These are phyloP conservation scores for Oryzias melastigma DNA, from an alignment of 2,113 vertebrate species.

Conservation along the genomic window DNA sequence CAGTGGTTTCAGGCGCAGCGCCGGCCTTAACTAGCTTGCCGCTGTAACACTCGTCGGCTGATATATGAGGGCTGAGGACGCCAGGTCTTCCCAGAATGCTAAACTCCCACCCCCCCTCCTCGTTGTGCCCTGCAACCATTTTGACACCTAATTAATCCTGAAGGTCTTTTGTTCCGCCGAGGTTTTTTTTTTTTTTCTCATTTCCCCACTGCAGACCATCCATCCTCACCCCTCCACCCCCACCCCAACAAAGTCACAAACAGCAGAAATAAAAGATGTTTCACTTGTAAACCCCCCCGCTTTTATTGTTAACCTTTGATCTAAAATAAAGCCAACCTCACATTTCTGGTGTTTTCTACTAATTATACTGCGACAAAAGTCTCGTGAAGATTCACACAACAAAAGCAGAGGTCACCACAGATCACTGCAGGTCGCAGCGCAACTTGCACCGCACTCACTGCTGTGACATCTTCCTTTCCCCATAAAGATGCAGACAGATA, in stretches of 20 bases:
- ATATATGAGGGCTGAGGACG: slow-evolving; percentile 71
- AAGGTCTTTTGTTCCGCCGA: slow-evolving; percentile 80
- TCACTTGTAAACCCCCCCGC: too few species aligned
- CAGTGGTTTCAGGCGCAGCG: slow-evolving; percentile 57
- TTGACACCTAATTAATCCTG: slow-evolving; percentile 83
- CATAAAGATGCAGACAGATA: too few species aligned
- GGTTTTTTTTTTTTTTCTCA: slow-evolving; percentile 62
- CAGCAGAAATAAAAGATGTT: too few species aligned
- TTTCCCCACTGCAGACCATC: slow-evolving; percentile 61
- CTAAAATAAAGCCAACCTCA: too few species aligned
- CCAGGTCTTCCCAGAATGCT: slow-evolving; percentile 69
- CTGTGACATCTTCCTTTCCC: too few species aligned
- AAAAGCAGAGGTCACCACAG: too few species aligned
- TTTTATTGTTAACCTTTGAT: too few species aligned
- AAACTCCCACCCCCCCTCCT: slow-evolving; percentile 49
- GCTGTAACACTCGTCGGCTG: slow-evolving; percentile 67
- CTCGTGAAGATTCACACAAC: too few species aligned
- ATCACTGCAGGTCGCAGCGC: too few species aligned
- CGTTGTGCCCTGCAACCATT: slow-evolving; percentile 76
- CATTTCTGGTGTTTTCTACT: too few species aligned
- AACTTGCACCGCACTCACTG: too few species aligned
- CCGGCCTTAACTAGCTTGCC: slow-evolving; percentile 65
- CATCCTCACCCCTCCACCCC: slow-evolving; percentile 53
- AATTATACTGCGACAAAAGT: too few species aligned
- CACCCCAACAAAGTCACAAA: background rate